These are phyloP conservation scores for Albula glossodonta DNA, from an alignment of 2,113 vertebrate species.

Conservation along the genomic window DNA sequence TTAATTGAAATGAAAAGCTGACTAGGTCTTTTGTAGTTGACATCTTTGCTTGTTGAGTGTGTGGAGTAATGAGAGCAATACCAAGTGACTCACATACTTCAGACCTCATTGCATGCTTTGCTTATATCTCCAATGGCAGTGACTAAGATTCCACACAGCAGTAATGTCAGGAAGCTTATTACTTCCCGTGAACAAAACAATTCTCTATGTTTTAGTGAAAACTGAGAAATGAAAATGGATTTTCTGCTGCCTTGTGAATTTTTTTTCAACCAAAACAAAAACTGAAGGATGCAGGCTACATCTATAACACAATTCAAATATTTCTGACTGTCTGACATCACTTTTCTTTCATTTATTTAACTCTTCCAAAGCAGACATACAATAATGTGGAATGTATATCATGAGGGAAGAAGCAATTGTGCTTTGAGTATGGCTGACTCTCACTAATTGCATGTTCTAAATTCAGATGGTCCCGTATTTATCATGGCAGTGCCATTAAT, in stretches of 20 bases:
- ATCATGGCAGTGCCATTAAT: constrained; percentile 11
- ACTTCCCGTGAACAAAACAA: neutral
- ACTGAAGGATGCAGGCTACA: neutral
- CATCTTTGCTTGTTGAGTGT: neutral
- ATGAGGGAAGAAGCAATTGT: neutral
- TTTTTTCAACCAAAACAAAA: neutral
- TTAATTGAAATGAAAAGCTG: neutral
- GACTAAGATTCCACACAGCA: constrained; percentile 13
- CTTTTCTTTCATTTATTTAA: neutral
- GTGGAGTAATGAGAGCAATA: constrained; percentile 2
- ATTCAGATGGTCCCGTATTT: neutral
- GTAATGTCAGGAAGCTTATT: constrained; percentile 12
- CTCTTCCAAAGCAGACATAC: neutral
- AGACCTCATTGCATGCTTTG: neutral
- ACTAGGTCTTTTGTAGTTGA: neutral
- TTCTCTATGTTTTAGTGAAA: neutral
- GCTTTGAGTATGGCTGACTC: neutral
- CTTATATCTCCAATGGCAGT: constrained; percentile 15
- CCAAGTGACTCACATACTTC: neutral
- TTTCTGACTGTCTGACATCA: neutral
- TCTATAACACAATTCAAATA: neutral
- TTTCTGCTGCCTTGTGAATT: neutral
- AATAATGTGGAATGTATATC: neutral
- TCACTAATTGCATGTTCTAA: constrained; percentile 17
- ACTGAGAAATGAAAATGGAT: neutral